Conservation (phyloP, 2,888 invertebrate species). For the Adineta ricciae region DNA sequence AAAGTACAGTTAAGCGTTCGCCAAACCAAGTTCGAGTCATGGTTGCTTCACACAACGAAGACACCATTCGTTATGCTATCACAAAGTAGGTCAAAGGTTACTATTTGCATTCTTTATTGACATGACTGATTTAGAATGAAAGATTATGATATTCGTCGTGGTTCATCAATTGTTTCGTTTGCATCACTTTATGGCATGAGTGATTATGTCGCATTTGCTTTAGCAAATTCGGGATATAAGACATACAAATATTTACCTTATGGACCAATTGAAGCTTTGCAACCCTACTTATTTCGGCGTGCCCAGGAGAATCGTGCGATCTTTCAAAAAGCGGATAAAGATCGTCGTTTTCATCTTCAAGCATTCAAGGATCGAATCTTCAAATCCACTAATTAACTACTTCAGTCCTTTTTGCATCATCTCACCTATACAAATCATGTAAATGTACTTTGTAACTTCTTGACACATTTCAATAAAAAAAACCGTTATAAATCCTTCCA, state of each 20-base stretch:
- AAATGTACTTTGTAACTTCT: no score
- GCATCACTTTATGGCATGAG: conserved; percentile 60
- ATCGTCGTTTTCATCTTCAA: conserved; percentile 45
- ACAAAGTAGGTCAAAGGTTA: conserved; percentile 58
- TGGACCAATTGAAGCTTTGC: conserved; percentile 85
- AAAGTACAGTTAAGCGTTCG: conserved; percentile 37
- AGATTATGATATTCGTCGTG: background rate
- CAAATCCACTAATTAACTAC: background rate
- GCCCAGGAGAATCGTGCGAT: conserved; percentile 92
- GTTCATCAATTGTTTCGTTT: conserved; percentile 75
- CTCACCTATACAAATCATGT: background rate
- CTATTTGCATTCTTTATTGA: background rate
- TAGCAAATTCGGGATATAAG: conserved; percentile 86
- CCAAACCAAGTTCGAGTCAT: conserved; percentile 60
- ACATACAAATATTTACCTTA: conserved; percentile 99
- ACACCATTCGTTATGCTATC: conserved; percentile 87
- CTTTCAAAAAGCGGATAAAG: conserved; percentile 78
- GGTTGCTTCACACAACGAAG: conserved; percentile 98
- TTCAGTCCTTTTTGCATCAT: background rate
- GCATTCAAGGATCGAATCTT: background rate
- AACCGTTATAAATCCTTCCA: no score
- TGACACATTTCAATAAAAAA: no score
- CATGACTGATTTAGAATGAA: background rate
- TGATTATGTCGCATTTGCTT: background rate
- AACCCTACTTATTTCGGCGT: conserved; percentile 89